These are phyloP conservation scores for Aplysina aerophoba DNA, from an alignment of 37 sponge, comb jelly and placozoan species.

Conservation along the genomic window DNA sequence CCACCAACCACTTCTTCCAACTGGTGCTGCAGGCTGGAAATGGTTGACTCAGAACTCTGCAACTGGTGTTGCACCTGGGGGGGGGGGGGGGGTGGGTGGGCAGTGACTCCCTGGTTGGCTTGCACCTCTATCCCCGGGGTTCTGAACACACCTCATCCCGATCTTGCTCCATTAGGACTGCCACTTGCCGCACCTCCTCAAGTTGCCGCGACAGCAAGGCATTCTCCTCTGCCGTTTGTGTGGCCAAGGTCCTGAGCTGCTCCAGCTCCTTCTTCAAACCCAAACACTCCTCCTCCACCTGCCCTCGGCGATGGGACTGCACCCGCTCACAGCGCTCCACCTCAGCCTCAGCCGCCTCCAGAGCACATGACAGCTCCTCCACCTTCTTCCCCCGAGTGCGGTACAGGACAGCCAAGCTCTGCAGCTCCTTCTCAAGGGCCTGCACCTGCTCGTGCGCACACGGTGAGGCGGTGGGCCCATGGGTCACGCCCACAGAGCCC, in stretches of 20 bases:
- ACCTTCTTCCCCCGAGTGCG: constrained; percentile 10
- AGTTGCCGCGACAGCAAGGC: background rate
- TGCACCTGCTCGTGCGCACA: too few species aligned
- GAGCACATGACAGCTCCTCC: background rate
- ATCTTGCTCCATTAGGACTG: background rate
- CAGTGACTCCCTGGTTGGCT: background rate
- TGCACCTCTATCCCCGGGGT: too few species aligned
- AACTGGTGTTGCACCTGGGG: background rate
- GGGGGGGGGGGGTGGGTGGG: background rate
- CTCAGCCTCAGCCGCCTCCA: background rate
- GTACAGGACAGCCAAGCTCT: constrained; percentile 10
- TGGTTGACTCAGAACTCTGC: background rate
- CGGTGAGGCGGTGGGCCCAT: background rate
- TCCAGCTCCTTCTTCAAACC: background rate
- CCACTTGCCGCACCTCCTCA: background rate
- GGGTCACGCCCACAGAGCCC: background rate
- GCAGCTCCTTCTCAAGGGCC: background rate
- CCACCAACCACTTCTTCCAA: background rate
- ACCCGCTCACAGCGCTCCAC: background rate
- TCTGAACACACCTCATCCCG: constrained; percentile 4
- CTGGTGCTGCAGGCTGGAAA: constrained; percentile 5
- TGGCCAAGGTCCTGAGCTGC: background rate
- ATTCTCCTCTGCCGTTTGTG: background rate
- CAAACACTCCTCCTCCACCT: background rate
- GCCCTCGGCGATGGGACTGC: background rate